Evolutionary conservation across 2,888 invertebrate genomes (phyloP).

Genomic region (Seira ritae): DNA sequence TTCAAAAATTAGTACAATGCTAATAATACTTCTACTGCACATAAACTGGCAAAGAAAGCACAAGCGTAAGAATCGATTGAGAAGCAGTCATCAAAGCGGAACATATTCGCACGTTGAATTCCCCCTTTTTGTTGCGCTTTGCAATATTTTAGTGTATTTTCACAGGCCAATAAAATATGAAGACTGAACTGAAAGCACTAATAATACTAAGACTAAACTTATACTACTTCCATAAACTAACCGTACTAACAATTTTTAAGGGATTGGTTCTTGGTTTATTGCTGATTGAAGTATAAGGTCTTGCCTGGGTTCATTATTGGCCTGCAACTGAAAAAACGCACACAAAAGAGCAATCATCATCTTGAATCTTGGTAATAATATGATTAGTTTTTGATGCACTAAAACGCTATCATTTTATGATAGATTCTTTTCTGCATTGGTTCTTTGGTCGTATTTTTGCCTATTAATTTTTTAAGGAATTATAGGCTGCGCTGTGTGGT

Average conservation of each 20-base stretch:
- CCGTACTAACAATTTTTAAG: too few relatives aligned
- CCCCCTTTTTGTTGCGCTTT: conserved; percentile 35
- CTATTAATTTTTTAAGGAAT: conserved; percentile 45
- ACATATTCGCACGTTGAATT: conserved; percentile 63
- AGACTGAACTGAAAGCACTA: conserved; percentile 25
- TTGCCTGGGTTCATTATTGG: not conserved
- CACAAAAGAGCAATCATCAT: too few relatives aligned
- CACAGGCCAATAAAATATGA: conserved; percentile 57
- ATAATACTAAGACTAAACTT: too few relatives aligned
- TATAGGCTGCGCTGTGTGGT: too few relatives aligned
- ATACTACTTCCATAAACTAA: too few relatives aligned
- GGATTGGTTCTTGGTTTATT: too few relatives aligned
- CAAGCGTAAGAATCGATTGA: conserved; percentile 63
- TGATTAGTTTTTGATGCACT: conserved; percentile 43
- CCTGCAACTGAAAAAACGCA: too few relatives aligned
- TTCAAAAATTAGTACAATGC: too few relatives aligned
- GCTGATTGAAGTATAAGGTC: conserved; percentile 9
- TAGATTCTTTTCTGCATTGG: conserved; percentile 21
- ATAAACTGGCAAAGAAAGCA: conserved; percentile 42
- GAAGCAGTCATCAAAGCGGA: conserved; percentile 64
- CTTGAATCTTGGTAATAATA: too few relatives aligned
- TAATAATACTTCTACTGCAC: too few relatives aligned
- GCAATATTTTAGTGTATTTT: conserved; percentile 33
- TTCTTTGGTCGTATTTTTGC: conserved; percentile 28
- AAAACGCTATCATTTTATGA: conserved; percentile 18